phyloP scores from a whole-genome alignment of 37 sponge, comb jelly and placozoan species.

The Halisarca cf. caerulea region DNA sequence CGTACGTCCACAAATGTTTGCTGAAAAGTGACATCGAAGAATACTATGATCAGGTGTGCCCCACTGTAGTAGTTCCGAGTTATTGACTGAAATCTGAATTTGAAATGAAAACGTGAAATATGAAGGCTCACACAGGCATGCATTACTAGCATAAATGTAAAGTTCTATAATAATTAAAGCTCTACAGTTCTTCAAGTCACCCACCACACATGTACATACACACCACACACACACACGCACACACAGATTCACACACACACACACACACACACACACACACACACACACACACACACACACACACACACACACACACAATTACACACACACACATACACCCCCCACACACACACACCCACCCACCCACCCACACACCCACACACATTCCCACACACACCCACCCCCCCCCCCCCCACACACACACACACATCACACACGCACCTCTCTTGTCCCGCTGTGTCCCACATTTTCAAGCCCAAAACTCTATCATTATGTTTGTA shows the following conservation, averaged over 20 bases:
- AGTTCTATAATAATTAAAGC: no score
- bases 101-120: no score
- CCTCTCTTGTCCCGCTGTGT: conserved; percentile 91
- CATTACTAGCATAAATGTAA: neutral
- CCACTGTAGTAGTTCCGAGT: conserved; percentile 78
- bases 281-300: neutral
- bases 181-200: no score
- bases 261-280: neutral
- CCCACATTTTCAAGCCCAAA: conserved; percentile 79
- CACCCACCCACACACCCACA: no score
- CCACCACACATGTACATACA: no score
- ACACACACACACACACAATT: neutral
- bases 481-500: conserved; percentile 44
- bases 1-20: conserved; percentile 72
- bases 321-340: neutral
- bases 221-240: neutral
- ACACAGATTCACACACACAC: neutral
- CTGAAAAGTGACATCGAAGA: conserved; percentile 77
- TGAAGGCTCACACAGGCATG: no score
- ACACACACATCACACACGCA: neutral
- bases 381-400: neutral
- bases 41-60: conserved; percentile 71
- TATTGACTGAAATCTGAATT: conserved; percentile 59
- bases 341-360: neutral
- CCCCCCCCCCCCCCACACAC: no score